Base-by-base conservation (phyloP, 2,113 vertebrate species). In the Nyctibius bracteatus region DNA sequence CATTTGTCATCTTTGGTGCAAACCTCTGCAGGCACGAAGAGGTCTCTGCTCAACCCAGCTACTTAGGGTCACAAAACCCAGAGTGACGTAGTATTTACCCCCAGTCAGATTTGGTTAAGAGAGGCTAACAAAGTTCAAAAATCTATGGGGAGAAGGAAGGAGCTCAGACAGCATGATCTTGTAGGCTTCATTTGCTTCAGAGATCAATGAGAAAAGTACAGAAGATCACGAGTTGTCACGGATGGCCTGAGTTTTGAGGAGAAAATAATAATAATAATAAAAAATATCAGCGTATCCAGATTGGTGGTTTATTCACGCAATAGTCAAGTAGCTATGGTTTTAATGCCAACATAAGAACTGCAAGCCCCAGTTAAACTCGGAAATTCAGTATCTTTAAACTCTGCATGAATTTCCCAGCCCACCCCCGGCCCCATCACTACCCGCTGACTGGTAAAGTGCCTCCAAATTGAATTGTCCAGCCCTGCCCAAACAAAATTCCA, bases 391-490 rank as follows among this genome's bases (percentile, higher is more conserved):
- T 65, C 35, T 92, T 87, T 52, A 88, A 80, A 68, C 27, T 59
- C 49, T 22, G 25, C 31, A 51, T 24, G 3, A 66, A 24, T 73
- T 71, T 31, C 6, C 5, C n/a, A n/a, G n/a, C n/a, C n/a, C n/a
- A n/a, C n/a, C n/a, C n/a, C n/a, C 7, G 6, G 7, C 16, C 1
- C 15, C 8, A 22, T 37, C 3, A 0, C 41, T 33, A 75, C 63
- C 21, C 2, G 1, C 43, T 46, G 24, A 81, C 39, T 7, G 24
- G 63, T 44, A 63, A 94, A 91, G 19, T 28, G 19, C 24, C 27
- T 87, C 24, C 35, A 84, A 68, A 91, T 24, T 31, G 72, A 94
- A 33, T 81, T 68, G 35, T 31, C 51, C 63, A 86, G 51, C 20
- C 39, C 37, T 58, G 43, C 27, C 23, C 23, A 70, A 73, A 66